Conservation (phyloP, 1,140 invertebrate species). For the Aphidius gifuensis region DNA sequence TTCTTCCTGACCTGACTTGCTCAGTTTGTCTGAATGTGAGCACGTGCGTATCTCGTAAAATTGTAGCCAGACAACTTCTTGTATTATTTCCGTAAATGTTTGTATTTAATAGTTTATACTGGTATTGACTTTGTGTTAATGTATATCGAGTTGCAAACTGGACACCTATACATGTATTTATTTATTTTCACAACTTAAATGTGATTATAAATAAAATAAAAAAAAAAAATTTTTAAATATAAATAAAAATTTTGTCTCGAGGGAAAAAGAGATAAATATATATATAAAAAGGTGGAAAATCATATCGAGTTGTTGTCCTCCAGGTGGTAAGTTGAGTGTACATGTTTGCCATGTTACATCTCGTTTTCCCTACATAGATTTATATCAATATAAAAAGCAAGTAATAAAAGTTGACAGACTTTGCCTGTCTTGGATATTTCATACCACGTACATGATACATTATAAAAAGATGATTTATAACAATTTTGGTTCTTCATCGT, state of each 20-base stretch:
- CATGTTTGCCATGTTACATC: slow-evolving; percentile 16
- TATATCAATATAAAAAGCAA: not conserved
- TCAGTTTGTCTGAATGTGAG: not conserved
- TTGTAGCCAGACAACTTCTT: slow-evolving; percentile 13
- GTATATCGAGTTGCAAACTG: too few relatives aligned
- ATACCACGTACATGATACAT: slow-evolving; percentile 25
- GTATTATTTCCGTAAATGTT: slow-evolving; percentile 26
- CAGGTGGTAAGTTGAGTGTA: slow-evolving; percentile 17
- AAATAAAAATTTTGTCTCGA: not conserved
- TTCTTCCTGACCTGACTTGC: slow-evolving; percentile 14
- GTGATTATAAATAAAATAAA: too few relatives aligned
- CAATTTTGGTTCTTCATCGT: not conserved
- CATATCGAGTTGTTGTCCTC: slow-evolving; percentile 8
- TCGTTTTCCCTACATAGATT: slow-evolving; percentile 31
- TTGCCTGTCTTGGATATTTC: slow-evolving; percentile 18
- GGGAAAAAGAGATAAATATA: not conserved
- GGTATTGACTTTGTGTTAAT: too few relatives aligned
- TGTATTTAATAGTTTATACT: slow-evolving; percentile 24
- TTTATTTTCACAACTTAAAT: too few relatives aligned
- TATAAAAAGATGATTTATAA: slow-evolving; percentile 17
- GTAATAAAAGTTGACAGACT: not conserved
- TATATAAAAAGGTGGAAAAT: not conserved
- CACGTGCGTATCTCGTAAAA: slow-evolving; percentile 20
- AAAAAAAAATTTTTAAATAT: not conserved
- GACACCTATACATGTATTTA: too few relatives aligned